Percentiles rank a stretch among this genome's conserved stretches.
phyloP scores from a whole-genome alignment of 2,113 vertebrate genomes.

The Cervus canadensis region DNA sequence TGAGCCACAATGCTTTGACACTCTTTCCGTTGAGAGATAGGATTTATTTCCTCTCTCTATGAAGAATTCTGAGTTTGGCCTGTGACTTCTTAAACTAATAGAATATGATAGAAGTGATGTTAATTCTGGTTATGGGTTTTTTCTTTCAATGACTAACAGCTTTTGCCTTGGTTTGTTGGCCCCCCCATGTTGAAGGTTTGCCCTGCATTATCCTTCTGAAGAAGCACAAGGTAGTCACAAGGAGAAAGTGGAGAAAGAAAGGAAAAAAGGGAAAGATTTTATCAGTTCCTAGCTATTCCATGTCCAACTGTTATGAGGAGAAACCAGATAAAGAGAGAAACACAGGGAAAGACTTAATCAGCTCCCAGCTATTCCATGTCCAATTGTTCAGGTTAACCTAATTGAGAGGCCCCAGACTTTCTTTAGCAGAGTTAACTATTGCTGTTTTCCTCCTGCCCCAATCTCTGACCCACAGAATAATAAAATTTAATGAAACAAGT shows the following conservation, averaged over 20 bases:
- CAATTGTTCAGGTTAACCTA: too few relatives aligned
- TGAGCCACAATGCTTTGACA: neutral
- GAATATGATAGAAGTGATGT: neutral
- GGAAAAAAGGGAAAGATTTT: neutral
- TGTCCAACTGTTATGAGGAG: too few relatives aligned
- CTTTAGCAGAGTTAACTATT: too few relatives aligned
- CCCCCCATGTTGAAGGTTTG: rapidly evolving
- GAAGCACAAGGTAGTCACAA: neutral
- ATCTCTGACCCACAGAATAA: too few relatives aligned
- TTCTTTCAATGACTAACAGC: neutral
- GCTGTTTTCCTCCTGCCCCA: too few relatives aligned
- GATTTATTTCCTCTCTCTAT: neutral
- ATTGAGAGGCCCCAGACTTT: too few relatives aligned
- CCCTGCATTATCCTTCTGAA: neutral
- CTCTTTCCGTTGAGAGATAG: neutral
- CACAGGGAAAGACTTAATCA: too few relatives aligned
- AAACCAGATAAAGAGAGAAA: too few relatives aligned
- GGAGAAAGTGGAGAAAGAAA: neutral
- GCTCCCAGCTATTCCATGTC: too few relatives aligned
- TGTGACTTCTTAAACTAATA: neutral
- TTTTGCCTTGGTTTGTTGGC: neutral
- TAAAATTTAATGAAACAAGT: too few relatives aligned
- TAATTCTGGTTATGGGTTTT: neutral
- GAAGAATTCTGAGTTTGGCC: neutral
- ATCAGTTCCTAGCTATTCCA: neutral